These are phyloP conservation scores for Lysiphlebus fabarum DNA, from an alignment of 1,140 invertebrate species.

Conservation along the genomic window DNA sequence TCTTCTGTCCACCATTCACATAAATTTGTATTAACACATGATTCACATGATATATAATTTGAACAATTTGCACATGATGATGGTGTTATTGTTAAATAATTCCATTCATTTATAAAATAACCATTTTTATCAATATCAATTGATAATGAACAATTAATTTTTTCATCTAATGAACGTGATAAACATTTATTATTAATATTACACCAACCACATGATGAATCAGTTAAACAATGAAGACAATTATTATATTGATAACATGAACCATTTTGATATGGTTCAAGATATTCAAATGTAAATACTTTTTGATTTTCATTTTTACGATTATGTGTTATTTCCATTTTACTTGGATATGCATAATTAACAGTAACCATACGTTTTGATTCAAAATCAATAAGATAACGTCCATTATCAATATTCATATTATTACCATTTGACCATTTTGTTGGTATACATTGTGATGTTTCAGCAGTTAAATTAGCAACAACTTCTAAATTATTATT, in stretches of 20 bases:
- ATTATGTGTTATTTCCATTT: constrained; percentile 76
- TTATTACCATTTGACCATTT: constrained; percentile 59
- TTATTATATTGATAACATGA: constrained; percentile 76
- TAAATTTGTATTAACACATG: constrained; percentile 65
- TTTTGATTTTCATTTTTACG: constrained; percentile 69
- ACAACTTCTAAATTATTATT: constrained; percentile 50
- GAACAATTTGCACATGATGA: constrained; percentile 81
- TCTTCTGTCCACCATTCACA: constrained; percentile 89
- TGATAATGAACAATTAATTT: constrained; percentile 54
- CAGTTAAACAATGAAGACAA: constrained; percentile 83
- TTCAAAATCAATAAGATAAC: constrained; percentile 71
- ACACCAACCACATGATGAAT: constrained; percentile 90
- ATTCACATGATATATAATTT: constrained; percentile 82
- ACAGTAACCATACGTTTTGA: constrained; percentile 57
- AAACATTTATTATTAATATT: constrained; percentile 67
- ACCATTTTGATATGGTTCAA: constrained; percentile 80
- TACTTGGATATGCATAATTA: constrained; percentile 62
- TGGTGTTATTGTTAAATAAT: constrained; percentile 76
- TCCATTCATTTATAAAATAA: constrained; percentile 60
- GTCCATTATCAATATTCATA: constrained; percentile 55
- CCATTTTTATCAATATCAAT: constrained; percentile 44
- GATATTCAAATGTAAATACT: constrained; percentile 83
- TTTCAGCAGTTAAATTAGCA: constrained; percentile 67
- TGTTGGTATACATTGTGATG: constrained; percentile 60
- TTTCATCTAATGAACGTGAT: constrained; percentile 63